Conservation (phyloP, 2,888 invertebrate genomes). For the Machimus atricapillus region DNA sequence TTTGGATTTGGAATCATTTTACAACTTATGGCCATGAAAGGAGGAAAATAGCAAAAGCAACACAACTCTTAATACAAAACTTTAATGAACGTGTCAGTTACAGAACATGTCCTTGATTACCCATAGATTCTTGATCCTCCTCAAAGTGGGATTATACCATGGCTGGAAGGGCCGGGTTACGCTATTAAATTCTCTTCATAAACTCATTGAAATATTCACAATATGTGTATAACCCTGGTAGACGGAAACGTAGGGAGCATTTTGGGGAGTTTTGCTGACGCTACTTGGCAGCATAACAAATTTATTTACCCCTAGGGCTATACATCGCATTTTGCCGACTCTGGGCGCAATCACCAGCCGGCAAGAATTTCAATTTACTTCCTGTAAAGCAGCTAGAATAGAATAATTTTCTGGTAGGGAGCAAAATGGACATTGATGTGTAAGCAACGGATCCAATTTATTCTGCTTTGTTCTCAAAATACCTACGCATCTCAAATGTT, state of each 20-base stretch:
- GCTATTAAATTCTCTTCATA: not conserved
- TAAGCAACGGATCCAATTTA: not conserved
- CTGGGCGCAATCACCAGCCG: not conserved
- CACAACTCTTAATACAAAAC: not conserved
- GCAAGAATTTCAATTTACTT: not conserved
- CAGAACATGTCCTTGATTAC: not conserved
- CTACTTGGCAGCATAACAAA: not conserved
- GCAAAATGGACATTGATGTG: not conserved
- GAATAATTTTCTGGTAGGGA: not conserved
- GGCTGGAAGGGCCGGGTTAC: not conserved
- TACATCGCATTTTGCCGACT: not conserved
- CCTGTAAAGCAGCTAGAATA: not conserved
- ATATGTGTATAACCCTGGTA: not conserved
- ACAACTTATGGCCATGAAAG: not conserved
- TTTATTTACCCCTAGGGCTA: not conserved
- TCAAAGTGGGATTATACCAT: not conserved
- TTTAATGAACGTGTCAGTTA: not conserved
- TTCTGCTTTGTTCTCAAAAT: not conserved
- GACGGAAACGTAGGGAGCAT: not conserved
- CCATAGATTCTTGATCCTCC: not conserved
- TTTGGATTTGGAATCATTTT: not conserved
- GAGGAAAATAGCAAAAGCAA: not conserved
- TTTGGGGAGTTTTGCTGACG: not conserved
- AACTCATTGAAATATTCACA: not conserved
- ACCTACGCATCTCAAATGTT: not conserved